Conservation (phyloP, 1,140 invertebrate genomes). For the Notospermus geniculatus region DNA sequence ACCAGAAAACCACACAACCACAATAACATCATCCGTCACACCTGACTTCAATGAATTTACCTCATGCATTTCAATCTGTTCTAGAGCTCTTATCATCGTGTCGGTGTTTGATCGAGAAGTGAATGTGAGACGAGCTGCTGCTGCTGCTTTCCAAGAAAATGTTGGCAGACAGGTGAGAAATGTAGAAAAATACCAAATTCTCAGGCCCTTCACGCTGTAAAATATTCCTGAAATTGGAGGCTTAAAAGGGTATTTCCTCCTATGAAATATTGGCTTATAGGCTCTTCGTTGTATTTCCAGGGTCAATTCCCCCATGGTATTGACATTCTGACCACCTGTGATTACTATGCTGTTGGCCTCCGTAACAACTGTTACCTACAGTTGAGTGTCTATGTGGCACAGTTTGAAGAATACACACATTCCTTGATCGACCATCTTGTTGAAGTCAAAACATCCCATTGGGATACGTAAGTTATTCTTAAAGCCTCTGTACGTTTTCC, state of each 20-base stretch:
- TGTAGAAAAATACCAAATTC: no score
- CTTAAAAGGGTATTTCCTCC: no score
- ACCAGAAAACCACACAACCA: not conserved
- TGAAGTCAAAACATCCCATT: constrained; percentile 84
- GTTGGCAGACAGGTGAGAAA: constrained; percentile 81
- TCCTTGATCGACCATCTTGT: constrained; percentile 85
- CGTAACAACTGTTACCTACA: constrained; percentile 78
- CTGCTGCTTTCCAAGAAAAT: constrained; percentile 94
- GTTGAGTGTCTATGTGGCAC: constrained; percentile 66
- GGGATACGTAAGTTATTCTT: constrained; percentile 68
- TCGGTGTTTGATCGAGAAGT: constrained; percentile 94
- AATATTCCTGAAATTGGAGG: no score
- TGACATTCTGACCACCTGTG: constrained; percentile 87
- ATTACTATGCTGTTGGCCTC: constrained; percentile 93
- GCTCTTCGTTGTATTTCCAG: constrained; percentile 25
- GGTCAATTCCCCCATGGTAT: constrained; percentile 96
- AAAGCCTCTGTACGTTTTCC: not conserved
- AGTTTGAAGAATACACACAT: constrained; percentile 79
- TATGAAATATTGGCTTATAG: no score
- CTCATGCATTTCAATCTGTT: no score
- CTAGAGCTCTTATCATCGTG: constrained; percentile 61
- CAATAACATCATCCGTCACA: no score
- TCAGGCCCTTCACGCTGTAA: no score
- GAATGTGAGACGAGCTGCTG: constrained; percentile 91
- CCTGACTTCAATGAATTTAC: not conserved